Evolutionary conservation across 37 sponge, comb jelly and placozoan species (phyloP).

Genomic region (Hexactinellida sp.): DNA sequence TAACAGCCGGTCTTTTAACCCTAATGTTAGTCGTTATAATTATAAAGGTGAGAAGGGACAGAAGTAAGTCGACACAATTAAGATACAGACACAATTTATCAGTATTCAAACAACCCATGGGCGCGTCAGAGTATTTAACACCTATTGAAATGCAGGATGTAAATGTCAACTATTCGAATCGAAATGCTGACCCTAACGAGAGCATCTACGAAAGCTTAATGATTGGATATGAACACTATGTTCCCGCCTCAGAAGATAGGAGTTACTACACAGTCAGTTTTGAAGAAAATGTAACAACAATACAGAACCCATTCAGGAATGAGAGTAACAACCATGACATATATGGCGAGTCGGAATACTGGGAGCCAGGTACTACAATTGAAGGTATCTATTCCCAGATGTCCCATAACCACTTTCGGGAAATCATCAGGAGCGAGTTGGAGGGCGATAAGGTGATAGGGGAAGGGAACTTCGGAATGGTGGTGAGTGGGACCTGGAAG

Average conservation of each 20-base stretch:
- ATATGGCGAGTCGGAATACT: not conserved
- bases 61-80: not conserved
- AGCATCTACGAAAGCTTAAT: not conserved
- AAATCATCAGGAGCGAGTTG: not conserved
- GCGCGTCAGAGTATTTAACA: not conserved
- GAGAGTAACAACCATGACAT: not conserved
- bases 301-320: too few relatives aligned
- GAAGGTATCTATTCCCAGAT: not conserved
- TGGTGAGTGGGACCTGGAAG: not conserved
- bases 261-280: not conserved
- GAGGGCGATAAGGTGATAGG: not conserved
- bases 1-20: not conserved
- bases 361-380: conserved; percentile 5
- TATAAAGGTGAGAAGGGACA: not conserved
- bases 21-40: not conserved
- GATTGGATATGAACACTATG: not conserved
- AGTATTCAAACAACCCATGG: not conserved
- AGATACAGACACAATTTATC: not conserved
- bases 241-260: not conserved
- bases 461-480: not conserved
- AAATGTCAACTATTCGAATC: not conserved
- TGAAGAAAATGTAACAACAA: too few relatives aligned
- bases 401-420: not conserved
- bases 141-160: not conserved
- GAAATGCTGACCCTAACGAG: not conserved